These are phyloP conservation scores for Drosophila nigricruria DNA, from an alignment of 2,888 invertebrate genomes.

Conservation along the genomic window DNA sequence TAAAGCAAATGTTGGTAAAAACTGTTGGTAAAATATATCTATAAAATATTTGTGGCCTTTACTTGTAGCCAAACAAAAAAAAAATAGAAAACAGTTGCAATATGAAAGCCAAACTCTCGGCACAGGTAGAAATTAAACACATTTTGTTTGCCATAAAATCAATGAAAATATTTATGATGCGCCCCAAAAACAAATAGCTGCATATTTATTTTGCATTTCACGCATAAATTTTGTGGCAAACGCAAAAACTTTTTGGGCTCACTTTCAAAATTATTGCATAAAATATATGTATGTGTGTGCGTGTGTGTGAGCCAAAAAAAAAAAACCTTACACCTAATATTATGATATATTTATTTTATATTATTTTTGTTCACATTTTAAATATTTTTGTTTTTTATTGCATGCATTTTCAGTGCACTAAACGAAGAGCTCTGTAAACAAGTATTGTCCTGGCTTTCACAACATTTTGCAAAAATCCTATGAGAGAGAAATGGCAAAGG, in stretches of 20 bases:
- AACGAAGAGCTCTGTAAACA: conserved; percentile 59
- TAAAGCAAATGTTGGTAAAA: conserved; percentile 6
- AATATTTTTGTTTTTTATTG: conserved; percentile 10
- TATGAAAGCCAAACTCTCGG: conserved; percentile 5
- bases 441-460: conserved; percentile 41
- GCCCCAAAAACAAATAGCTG: conserved; percentile 53
- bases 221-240: conserved; percentile 55
- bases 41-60: conserved; percentile 2
- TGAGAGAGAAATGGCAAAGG: conserved; percentile 9
- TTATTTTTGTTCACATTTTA: conserved; percentile 10
- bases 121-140: conserved; percentile 53
- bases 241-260: conserved; percentile 16
- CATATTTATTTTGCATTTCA: conserved; percentile 60
- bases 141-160: conserved; percentile 63
- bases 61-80: conserved; percentile 2
- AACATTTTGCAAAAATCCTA: conserved; percentile 46
- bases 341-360: conserved; percentile 21
- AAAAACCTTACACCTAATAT: conserved; percentile 24
- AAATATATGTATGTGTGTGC: neutral
- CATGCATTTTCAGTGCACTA: conserved; percentile 38
- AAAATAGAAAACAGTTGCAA: neutral
- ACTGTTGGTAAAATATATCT: conserved; percentile 15
- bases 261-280: conserved; percentile 41
- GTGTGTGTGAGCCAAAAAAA: neutral
- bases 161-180: conserved; percentile 71